Evolutionary conservation across 2,113 vertebrate species (phyloP).

Genomic region (Leucopternis melanops): DNA sequence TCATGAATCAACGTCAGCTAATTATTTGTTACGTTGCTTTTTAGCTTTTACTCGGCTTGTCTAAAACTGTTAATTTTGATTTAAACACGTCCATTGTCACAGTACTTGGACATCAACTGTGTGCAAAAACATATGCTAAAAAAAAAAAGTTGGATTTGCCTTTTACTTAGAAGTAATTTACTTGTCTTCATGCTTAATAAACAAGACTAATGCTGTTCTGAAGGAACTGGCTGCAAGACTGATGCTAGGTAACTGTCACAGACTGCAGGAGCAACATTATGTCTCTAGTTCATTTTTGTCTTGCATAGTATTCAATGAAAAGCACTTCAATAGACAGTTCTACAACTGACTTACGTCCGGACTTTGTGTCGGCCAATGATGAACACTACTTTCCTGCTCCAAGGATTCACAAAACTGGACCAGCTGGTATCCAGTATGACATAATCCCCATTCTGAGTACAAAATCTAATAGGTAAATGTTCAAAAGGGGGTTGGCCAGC

Average conservation of each 20-base stretch:
- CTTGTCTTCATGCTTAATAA: background rate
- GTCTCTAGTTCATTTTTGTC: background rate
- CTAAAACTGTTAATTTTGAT: background rate
- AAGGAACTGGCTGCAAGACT: background rate
- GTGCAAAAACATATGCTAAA: background rate
- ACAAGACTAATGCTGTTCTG: background rate
- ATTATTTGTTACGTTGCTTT: background rate
- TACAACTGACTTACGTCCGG: constrained; percentile 75
- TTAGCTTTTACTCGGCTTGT: background rate
- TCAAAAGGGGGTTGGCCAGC: constrained; percentile 86
- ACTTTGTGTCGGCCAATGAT: constrained; percentile 90
- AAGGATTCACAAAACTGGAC: constrained; percentile 91
- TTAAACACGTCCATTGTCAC: background rate
- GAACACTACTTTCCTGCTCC: constrained; percentile 88
- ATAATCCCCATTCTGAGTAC: constrained; percentile 87
- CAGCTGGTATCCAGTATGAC: constrained; percentile 87
- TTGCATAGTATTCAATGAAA: background rate
- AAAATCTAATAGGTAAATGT: constrained; percentile 83
- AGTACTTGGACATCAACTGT: background rate
- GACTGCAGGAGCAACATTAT: background rate
- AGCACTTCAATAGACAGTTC: background rate
- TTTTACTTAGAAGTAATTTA: background rate
- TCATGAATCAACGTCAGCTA: background rate
- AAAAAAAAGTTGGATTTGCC: background rate
- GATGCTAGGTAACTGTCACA: background rate